Evolutionary conservation across 1,140 invertebrate genomes (phyloP).

Genomic region (Drosophila rufa): DNA sequence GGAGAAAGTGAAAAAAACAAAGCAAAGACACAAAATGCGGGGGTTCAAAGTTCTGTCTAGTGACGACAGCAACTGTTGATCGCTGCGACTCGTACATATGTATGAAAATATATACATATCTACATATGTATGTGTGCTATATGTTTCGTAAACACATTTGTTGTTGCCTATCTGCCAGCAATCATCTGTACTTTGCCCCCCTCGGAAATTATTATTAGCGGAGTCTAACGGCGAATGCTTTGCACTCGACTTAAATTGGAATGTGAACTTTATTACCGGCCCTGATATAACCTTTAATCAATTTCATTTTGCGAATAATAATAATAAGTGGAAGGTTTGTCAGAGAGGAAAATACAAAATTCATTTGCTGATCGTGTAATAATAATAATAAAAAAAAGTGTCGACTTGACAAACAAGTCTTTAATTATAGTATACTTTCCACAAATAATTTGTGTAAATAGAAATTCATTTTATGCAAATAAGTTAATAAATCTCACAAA

Average conservation of each 20-base stretch:
- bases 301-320: neutral
- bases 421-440: too few relatives aligned
- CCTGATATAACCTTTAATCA: conserved; percentile 1
- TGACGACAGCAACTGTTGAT: conserved; percentile 60
- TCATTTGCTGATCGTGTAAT: neutral
- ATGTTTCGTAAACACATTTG: conserved; percentile 30
- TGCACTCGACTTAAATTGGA: conserved; percentile 43
- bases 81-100: neutral
- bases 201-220: conserved; percentile 44
- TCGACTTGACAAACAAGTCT: neutral
- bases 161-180: conserved; percentile 35
- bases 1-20: conserved; percentile 32
- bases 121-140: conserved; percentile 2
- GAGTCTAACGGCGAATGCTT: conserved; percentile 20
- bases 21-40: neutral
- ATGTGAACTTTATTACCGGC: conserved; percentile 17
- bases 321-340: neutral
- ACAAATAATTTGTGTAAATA: neutral
- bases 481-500: neutral
- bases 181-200: conserved; percentile 70
- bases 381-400: neutral
- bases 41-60: conserved; percentile 41
- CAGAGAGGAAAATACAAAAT: neutral
- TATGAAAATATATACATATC: neutral
- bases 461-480: neutral